Percentiles rank a stretch among this genome's conserved stretches.
These are phyloP conservation scores for Temnothorax nylanderi DNA, from an alignment of 1,140 invertebrate species.

Conservation along the genomic window DNA sequence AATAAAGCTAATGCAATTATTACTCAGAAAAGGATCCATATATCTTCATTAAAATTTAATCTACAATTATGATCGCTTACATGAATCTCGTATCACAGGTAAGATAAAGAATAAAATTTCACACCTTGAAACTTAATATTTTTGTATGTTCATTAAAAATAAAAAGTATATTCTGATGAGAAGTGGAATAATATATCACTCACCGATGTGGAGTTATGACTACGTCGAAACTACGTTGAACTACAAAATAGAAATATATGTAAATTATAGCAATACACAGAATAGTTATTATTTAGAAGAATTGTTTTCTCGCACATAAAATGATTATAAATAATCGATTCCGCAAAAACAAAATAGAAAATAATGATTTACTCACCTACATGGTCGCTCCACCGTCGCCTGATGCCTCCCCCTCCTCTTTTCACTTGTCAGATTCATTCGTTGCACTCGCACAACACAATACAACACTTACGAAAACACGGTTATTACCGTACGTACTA, in stretches of 20 bases:
- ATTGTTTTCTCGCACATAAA: background rate
- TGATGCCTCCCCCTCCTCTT: background rate
- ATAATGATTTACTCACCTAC: background rate
- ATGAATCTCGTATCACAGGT: background rate
- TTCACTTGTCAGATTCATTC: background rate
- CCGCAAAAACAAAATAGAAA: background rate
- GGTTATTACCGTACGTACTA: background rate
- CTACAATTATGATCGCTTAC: background rate
- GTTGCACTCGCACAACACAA: background rate
- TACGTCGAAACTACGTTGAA: background rate
- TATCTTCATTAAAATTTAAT: no score
- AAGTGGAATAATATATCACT: background rate
- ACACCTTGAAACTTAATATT: background rate
- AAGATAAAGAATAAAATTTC: background rate
- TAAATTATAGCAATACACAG: background rate
- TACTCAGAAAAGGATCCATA: background rate
- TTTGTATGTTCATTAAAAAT: background rate
- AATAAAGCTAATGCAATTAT: slow-evolving; percentile 1
- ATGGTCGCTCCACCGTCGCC: background rate
- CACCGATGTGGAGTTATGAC: background rate
- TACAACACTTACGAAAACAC: background rate
- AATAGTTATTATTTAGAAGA: background rate
- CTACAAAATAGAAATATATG: background rate
- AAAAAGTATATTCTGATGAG: background rate
- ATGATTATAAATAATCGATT: background rate